phyloP scores from a whole-genome alignment of 2,113 vertebrate species.

The Trogon surrucura region DNA sequence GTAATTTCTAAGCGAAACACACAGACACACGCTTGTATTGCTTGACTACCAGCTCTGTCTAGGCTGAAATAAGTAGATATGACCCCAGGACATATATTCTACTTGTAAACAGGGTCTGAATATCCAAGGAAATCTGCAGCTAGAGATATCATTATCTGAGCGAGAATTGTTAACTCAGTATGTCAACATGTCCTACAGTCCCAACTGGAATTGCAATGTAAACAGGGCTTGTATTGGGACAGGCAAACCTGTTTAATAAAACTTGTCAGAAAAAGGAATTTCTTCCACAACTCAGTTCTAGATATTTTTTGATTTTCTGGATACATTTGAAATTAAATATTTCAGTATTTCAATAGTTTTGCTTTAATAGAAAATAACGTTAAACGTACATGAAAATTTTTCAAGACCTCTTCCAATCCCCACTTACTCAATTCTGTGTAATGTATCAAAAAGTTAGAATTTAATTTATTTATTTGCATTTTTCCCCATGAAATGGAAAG shows the following conservation, averaged over 20 bases:
- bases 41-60: background rate
- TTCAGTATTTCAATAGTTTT: background rate
- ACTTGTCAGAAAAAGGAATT: background rate
- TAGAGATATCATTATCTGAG: background rate
- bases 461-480: background rate
- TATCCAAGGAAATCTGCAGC: background rate
- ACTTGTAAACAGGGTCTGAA: background rate
- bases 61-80: background rate
- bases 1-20: background rate
- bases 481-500: background rate
- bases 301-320: background rate
- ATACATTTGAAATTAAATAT: no score
- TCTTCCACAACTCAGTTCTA: background rate
- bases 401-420: background rate
- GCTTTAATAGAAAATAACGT: background rate
- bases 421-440: background rate
- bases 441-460: background rate
- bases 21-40: fast-evolving
- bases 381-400: background rate
- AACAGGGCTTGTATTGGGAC: background rate
- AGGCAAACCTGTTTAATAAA: background rate
- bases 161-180: background rate
- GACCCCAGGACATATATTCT: background rate
- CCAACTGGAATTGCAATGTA: background rate
- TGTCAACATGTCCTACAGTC: background rate